phyloP scores from a whole-genome alignment of 2,113 vertebrate genomes.

The Pseudorhombus dupliciocellatus region DNA sequence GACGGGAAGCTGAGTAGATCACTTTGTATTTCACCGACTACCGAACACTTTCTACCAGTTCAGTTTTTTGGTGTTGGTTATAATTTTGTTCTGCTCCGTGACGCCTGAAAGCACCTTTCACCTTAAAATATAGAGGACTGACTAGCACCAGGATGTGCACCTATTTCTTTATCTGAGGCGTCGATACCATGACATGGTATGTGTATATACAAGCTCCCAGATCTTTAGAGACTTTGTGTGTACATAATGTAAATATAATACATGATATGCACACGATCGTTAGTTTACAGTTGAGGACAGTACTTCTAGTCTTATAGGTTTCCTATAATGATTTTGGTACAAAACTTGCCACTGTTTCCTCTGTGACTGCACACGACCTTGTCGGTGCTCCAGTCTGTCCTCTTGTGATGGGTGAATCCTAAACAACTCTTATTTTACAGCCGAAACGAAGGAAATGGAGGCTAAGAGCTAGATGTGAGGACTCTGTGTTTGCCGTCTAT shows the following conservation, averaged over 20 bases:
- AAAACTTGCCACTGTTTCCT: slow-evolving; percentile 36
- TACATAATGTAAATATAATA: slow-evolving; percentile 79
- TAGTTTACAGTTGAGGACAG: slow-evolving; percentile 57
- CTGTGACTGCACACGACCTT: slow-evolving; percentile 11
- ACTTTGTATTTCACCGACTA: not conserved
- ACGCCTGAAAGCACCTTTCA: slow-evolving; percentile 39
- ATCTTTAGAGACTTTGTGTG: slow-evolving; percentile 57
- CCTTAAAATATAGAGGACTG: slow-evolving; percentile 30
- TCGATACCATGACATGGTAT: slow-evolving; percentile 46
- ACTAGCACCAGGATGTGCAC: slow-evolving; percentile 68
- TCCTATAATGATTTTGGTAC: slow-evolving; percentile 56
- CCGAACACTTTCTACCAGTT: slow-evolving; percentile 11
- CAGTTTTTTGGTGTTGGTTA: slow-evolving; percentile 40
- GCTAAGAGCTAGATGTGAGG: not conserved
- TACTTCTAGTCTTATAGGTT: slow-evolving; percentile 56
- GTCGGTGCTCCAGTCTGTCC: slow-evolving; percentile 35
- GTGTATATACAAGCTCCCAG: slow-evolving; percentile 64
- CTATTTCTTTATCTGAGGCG: slow-evolving; percentile 49
- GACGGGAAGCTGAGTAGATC: slow-evolving; percentile 1
- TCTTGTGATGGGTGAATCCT: slow-evolving; percentile 19
- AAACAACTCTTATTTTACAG: slow-evolving; percentile 6
- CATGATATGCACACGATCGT: slow-evolving; percentile 76
- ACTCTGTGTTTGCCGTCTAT: slow-evolving; percentile 47
- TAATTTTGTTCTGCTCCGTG: slow-evolving; percentile 30
- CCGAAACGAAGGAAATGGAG: not conserved